Evolutionary conservation across 2,888 invertebrate species (phyloP).

Genomic region (Apamea crenata): DNA sequence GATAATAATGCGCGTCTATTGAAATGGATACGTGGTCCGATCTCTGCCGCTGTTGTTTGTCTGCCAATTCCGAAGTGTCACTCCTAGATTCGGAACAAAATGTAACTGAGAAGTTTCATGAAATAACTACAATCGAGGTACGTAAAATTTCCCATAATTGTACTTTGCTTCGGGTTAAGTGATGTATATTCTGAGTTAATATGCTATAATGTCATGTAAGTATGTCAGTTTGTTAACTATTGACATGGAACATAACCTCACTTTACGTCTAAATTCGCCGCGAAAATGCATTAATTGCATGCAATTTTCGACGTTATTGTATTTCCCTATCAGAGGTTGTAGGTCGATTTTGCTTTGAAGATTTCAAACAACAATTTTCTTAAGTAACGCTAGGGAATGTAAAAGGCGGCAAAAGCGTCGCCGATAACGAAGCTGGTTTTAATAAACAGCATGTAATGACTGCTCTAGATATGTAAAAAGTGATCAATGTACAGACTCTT

Average conservation of each 20-base stretch:
- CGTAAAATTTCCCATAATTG: conserved; percentile 17
- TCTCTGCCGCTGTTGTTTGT: conserved; percentile 87
- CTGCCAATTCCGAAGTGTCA: conserved; percentile 84
- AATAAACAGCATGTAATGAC: neutral
- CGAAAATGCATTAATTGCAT: conserved; percentile 38
- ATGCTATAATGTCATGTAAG: conserved; percentile 33
- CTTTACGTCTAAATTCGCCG: conserved; percentile 51
- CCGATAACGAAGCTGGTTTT: neutral
- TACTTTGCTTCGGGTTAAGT: neutral
- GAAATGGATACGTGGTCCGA: conserved; percentile 87
- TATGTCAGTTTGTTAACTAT: conserved; percentile 59
- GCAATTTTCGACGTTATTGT: conserved; percentile 41
- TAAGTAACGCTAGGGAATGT: neutral
- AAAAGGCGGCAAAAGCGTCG: conserved; percentile 49
- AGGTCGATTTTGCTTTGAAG: conserved; percentile 35
- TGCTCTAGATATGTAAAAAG: neutral
- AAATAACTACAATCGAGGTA: conserved; percentile 86
- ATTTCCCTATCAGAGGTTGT: neutral
- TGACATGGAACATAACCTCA: conserved; percentile 66
- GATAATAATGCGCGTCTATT: conserved; percentile 78
- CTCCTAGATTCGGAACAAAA: conserved; percentile 81
- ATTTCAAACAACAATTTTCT: neutral
- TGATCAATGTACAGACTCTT: neutral
- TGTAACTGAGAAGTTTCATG: conserved; percentile 81
- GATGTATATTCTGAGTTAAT: conserved; percentile 7